Base-by-base conservation (phyloP, 2,113 vertebrate species). In the Heteronetta atricapilla region DNA sequence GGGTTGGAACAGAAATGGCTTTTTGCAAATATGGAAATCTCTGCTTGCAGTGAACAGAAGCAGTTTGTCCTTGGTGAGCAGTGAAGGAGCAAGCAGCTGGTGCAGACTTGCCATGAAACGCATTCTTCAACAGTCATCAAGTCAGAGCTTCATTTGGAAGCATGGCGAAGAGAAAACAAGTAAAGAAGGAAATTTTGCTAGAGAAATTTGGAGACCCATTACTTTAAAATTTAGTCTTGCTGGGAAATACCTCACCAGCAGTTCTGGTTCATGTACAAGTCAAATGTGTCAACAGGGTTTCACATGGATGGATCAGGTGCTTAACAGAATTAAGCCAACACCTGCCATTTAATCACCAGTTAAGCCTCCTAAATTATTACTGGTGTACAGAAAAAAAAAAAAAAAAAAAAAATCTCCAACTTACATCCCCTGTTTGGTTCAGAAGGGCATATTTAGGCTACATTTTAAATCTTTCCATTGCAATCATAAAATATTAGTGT, bases 1-100 rank as follows among this genome's bases (percentile, higher is more conserved):
- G 4, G 33, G 59, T 64, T 62, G 36, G 29, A 48, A 8, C n/a
- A 88, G 15, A 18, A 29, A 2, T 0, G 5, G 29, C 1, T 18
- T 40, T 3, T 58, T n/a, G 73, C 36, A 67, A 63, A 76, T 3
- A 2, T 0, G 3, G 81, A 6, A 53, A 44, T 14, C 4, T 11
- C 56, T 5, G 1, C 23, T n/a, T 4, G 0, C 3, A 23, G 90
- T 10, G 34, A 25, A 8, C 17, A 23, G 16, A 42, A 58, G 63
- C 1, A 17, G 33, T 0, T 83, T 48, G 5, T 59, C 38, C 23
- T 29, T 22, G 77, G 31, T 3, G n/a, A 58, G 82, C 13, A 52
- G n/a, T 33, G 66, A 40, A 74, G 66, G 31, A 74, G 50, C 25
- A 82, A 46, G 62, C 26, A 42, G 31, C 40, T 38, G 52, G 21